A percentile compares a stretch with the other conserved stretches of the same genome.
These are phyloP conservation scores for Limnephilus marmoratus DNA, from an alignment of 2,888 invertebrate species.

Conservation along the genomic window DNA sequence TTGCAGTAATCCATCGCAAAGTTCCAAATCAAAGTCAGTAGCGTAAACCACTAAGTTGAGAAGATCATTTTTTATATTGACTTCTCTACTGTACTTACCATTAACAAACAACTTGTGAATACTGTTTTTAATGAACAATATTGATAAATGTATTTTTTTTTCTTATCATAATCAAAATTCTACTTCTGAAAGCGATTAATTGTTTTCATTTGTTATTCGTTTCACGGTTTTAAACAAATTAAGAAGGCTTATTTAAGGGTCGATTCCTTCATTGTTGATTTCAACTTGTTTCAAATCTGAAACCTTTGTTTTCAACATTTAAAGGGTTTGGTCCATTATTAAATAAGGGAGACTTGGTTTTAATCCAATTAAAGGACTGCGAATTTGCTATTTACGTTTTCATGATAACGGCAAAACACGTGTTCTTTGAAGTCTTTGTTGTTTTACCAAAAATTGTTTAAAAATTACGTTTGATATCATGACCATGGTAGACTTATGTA, in stretches of 20 bases:
- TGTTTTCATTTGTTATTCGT: background rate
- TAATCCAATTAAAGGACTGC: background rate
- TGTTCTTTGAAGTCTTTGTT: background rate
- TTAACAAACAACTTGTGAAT: background rate
- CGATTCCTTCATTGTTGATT: background rate
- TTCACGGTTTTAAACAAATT: background rate
- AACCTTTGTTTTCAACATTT: background rate
- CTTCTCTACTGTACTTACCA: background rate
- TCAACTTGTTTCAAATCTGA: background rate
- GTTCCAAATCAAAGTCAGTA: background rate
- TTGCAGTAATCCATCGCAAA: background rate
- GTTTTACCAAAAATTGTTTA: background rate
- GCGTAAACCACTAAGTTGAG: background rate
- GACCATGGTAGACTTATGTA: too few relatives aligned
- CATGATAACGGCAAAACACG: background rate
- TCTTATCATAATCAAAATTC: background rate
- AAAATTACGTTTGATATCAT: background rate
- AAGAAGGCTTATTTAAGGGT: background rate
- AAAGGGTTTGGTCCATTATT: background rate
- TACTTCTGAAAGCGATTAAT: background rate
- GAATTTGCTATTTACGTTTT: background rate
- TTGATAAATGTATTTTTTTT: background rate
- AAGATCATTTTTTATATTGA: background rate
- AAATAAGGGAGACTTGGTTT: background rate
- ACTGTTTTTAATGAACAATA: background rate